phyloP scores from a whole-genome alignment of 2,888 invertebrate genomes.

The Rosalia funebris region DNA sequence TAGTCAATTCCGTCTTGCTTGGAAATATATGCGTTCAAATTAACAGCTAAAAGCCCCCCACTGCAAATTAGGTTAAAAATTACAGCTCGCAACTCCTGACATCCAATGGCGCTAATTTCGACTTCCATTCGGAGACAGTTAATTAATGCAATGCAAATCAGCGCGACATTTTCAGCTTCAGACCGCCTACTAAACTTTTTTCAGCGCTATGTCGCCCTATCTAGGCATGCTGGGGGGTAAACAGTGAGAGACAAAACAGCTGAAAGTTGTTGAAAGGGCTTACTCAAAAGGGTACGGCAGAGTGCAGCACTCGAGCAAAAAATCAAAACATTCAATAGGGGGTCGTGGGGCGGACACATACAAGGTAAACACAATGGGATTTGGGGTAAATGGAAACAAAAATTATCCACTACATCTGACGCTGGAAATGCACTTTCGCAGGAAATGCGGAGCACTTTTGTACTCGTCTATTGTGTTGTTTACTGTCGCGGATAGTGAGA shows the following conservation, averaged over 20 bases:
- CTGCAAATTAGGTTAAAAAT: too few species aligned
- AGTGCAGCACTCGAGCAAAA: constrained; percentile 21
- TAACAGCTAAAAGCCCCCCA: too few species aligned
- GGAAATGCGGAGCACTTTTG: not conserved
- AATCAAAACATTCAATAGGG: constrained; percentile 17
- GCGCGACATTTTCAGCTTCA: constrained; percentile 2
- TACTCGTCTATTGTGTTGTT: not conserved
- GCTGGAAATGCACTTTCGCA: constrained; percentile 1
- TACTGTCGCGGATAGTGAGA: not conserved
- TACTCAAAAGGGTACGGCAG: constrained; percentile 18
- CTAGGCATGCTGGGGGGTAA: not conserved
- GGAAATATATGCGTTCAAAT: too few species aligned
- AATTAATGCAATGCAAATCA: not conserved
- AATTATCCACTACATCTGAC: constrained; percentile 25
- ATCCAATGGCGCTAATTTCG: not conserved
- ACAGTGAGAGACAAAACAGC: constrained; percentile 9
- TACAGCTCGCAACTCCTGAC: not conserved
- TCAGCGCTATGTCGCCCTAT: not conserved
- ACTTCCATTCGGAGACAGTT: not conserved
- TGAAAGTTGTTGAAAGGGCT: constrained; percentile 19
- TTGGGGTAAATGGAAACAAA: constrained; percentile 7
- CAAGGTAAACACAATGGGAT: constrained; percentile 18
- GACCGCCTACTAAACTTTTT: not conserved
- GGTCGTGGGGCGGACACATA: constrained; percentile 13
- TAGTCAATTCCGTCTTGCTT: too few species aligned